phyloP scores from a whole-genome alignment of 2,888 invertebrate genomes.

The Candidula unifasciata region DNA sequence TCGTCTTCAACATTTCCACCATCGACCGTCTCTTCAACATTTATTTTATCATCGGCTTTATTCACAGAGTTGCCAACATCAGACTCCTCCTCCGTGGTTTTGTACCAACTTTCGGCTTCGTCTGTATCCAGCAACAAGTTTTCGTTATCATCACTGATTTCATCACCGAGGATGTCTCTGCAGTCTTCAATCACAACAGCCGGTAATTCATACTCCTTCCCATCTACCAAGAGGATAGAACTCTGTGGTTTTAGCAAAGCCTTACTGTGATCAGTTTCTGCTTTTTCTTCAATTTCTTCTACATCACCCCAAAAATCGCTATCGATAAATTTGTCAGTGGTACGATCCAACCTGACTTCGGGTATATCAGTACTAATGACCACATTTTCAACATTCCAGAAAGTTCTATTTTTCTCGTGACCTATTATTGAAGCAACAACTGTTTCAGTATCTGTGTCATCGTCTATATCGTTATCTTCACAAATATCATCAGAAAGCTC shows the following conservation, averaged over 20 bases:
- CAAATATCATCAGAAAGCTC: not conserved
- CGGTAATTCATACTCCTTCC: no score
- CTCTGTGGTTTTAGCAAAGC: no score
- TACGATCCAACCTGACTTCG: no score
- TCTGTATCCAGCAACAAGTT: not conserved
- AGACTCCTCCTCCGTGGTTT: not conserved
- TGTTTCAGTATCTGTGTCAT: not conserved
- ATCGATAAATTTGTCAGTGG: not conserved
- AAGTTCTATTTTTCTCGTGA: not conserved
- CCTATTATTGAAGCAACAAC: not conserved
- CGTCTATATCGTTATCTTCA: not conserved
- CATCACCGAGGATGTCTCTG: not conserved
- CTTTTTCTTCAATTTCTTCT: not conserved
- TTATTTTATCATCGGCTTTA: not conserved
- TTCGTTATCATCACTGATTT: not conserved
- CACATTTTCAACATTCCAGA: not conserved
- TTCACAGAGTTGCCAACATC: not conserved
- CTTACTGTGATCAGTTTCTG: no score
- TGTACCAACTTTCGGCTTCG: not conserved
- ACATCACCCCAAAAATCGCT: not conserved
- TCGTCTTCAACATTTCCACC: not conserved
- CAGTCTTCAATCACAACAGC: not conserved
- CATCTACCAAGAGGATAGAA: no score
- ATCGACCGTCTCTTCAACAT: not conserved
- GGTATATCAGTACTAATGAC: no score